These are phyloP conservation scores for Ormyrus thymus DNA, from an alignment of 2,888 invertebrate species.

Conservation along the genomic window DNA sequence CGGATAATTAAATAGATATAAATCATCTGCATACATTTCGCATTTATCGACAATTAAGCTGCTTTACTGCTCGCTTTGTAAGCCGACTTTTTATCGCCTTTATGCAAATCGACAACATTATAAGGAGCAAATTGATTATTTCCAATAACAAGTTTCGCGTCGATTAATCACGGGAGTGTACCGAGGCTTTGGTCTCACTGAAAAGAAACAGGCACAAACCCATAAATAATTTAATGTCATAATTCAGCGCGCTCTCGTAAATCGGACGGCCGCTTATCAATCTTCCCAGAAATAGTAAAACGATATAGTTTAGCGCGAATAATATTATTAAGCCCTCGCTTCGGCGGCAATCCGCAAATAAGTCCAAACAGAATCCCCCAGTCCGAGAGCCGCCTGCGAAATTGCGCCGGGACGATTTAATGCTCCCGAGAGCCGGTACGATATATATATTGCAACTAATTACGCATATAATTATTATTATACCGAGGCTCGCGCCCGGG, in stretches of 20 bases:
- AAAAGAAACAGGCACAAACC: background rate
- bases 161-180: slow-evolving; percentile 37
- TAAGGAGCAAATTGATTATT: slow-evolving; percentile 29
- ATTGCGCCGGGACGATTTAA: slow-evolving; percentile 44
- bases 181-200: background rate
- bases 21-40: background rate
- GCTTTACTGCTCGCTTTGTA: background rate
- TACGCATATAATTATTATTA: slow-evolving; percentile 49
- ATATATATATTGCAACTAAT: slow-evolving; percentile 46
- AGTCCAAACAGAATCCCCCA: background rate
- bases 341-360: background rate
- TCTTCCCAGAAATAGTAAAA: slow-evolving; percentile 38
- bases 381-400: background rate
- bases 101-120: slow-evolving; percentile 13
- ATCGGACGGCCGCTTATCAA: slow-evolving; percentile 8
- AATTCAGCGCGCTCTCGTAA: slow-evolving; percentile 24
- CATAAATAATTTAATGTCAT: slow-evolving; percentile 40
- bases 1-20: background rate
- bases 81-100: background rate
- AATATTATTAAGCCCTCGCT: background rate
- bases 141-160: slow-evolving; percentile 21
- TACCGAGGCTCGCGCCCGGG: slow-evolving; percentile 2
- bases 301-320: slow-evolving; percentile 35
- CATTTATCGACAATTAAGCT: background rate
- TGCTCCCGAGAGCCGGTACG: slow-evolving; percentile 27